Base-by-base conservation (phyloP, 2,113 vertebrate species). In the Panurus biarmicus region DNA sequence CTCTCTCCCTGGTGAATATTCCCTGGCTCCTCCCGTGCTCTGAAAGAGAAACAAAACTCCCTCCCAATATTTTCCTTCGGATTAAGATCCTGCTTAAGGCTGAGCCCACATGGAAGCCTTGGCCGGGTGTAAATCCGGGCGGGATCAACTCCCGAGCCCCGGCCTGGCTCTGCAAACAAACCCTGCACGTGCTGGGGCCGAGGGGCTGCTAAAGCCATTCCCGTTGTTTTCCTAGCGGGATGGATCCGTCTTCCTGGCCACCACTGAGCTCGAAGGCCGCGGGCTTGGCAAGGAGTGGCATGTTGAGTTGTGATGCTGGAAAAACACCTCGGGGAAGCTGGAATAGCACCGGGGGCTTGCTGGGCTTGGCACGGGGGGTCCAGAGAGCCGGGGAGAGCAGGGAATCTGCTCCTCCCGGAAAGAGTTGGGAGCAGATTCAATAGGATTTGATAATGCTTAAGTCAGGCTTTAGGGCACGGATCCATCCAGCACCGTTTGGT, bases 401-500 rank as follows among this genome's bases (percentile, higher is more conserved):
- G 48, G 80, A 64, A 47, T 31, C 61, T 71, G 31, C 57, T 77
- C 33, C 69, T 47, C 3, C 3, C 5, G 28, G 87, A 26, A 73
- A 26, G 25, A 7, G 33, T 7, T 29, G 6, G 1, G 56, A 18
- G 35, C 25, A 47, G 54, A 29, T 84, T 35, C 2, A 0, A 12
- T 6, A 9, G 22, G 38, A 13, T 80, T 58, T n/a, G 23, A 7
- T 17, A 6, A 3, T 0, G 0, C 3, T 48, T 1, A 8, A 25
- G 36, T 20, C 31, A 7, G 38, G 58, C 9, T 65, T 75, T 17
- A 13, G 8, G 66, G 44, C 17, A 8, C 0, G 1, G 29, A 48
- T 57, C 42, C 13, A 4, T 5, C 36, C 4, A 1, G 50, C 35
- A 9, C 26, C 9, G 0, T 18, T 50, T 11, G 1, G 1, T 7